Base-by-base conservation (phyloP, 2,888 invertebrate species). In the Prosapia bicincta region DNA sequence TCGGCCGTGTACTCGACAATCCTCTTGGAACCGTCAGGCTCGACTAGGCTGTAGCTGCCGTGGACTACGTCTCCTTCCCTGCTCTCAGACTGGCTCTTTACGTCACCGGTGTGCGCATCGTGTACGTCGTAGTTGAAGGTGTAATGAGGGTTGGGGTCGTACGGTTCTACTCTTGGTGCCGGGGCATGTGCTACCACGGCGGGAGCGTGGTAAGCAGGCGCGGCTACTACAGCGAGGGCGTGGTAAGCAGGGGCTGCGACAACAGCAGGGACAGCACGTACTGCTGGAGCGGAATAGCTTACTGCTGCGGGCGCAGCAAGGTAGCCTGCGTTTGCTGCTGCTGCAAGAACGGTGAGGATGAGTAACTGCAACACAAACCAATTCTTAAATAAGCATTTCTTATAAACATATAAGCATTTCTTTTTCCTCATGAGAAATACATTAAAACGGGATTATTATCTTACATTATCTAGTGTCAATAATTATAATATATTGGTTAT, bases 231-330 rank as follows among this genome's bases (percentile, higher is more conserved):
- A 77, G 80, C 71, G 83, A 80, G 79, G 28, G 83, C 81, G 13
- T 82, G 81, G 79, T 84, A 83, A 26, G 81, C 81, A 54, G 80
- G 82, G 43, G 81, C 76, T 20, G 81, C 78, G 30, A n/a, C 82
- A 78, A 66, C 65, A 7, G 69, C 73, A 66, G 72, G 72, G n/a
- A 67, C 72, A 79, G 75, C 81, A 82, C 74, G 80, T 76, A 73
- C 82, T 79, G 80, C 78, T 38, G 82, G 81, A 71, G 81, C 81
- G 66, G 81, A 81, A 74, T 81, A 78, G 73, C 82, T 77, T 26
- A 83, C 83, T 78, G 81, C 83, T 26, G 72, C 68, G 20, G 72
- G 70, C 66, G 79, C 69, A 25, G 81, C 80, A 74, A 82, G 80
- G 10, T 83, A 79, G 28, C 82, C 82, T 25, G 82, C 82, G 43